Base-by-base conservation (phyloP, 2,888 invertebrate species). In the Phasia obesa region DNA sequence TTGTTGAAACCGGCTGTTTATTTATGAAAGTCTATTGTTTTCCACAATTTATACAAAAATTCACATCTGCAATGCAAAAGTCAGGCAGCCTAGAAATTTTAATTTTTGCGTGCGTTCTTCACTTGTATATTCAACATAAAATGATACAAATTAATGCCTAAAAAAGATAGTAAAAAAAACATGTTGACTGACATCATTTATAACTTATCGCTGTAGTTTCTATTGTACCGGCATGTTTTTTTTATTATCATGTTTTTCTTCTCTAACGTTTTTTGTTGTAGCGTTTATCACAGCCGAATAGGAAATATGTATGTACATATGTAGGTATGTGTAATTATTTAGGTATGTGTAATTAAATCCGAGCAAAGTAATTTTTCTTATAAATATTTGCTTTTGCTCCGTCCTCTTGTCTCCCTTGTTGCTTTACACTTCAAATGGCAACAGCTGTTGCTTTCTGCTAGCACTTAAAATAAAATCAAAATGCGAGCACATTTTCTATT, bases 381-480 rank as follows among this genome's bases (percentile, higher is more conserved):
- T 25, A 6, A 15, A n/a, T 75, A 7, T 11, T 59, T 64, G 23
- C 5, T 21, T 15, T 21, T 42, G 15, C 38, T n/a, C 15, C 15
- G 4, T n/a, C 15, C 3, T 2, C 38, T 2, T 27, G 6, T 27
- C 4, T 38, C 13, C 4, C 15, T 38, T 11, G 9, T 35, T 55
- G 0, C 21, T 65, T 11, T 59, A 38, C 5, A 59, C 44, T 69
- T 62, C 47, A 31, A 44, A 77, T 77, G 55, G 53, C 15, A 44
- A 60, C 76, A 76, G 76, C 60, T 76, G 69, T 76, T 62, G 76
- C 70, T 71, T 71, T 78, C 44, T 71, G 55, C 55, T 71, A 67
- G 53, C 35, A 57, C 4, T 38, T 53, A 25, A 0, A 3, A 60
- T 1, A n/a, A n/a, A 5, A 5, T 31, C 7, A 23, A 62, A 62